Evolutionary conservation across 53 echinoderm and acorn worm species (phyloP), one percentile per base, ranked within the genome.

Genomic region (Holothuria leucospilota): DNA sequence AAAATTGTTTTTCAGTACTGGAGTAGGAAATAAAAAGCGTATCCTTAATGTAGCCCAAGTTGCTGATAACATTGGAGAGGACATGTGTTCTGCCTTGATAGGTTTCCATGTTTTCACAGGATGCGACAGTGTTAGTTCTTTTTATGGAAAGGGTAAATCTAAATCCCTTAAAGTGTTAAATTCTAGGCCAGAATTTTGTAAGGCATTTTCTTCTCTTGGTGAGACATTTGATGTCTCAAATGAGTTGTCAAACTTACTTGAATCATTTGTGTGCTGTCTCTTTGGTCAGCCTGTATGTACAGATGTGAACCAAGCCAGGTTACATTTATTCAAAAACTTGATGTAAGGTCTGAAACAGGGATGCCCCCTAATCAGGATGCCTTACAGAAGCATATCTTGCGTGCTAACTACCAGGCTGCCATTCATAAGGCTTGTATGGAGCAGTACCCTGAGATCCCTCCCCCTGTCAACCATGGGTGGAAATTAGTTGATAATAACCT

Each of bases 101-200:
- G 93, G 94, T 38, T 84, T 94, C 23, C 91, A 89, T 60, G 75
- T 65, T 20, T 87, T 94, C 28, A 91, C 91, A 77, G 91, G 94
- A 20, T 94, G 94, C 28, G 94, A 91, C 82, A 86, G 77, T 70
- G 86, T 94, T 2, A 90, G 94, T 75, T 81, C 91, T 1, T 89
- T 89, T 62, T 86, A 94, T 49, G 88, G 91, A 25, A 93, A 88
- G 77, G 88, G 93, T 2, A 91, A 93, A 81, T 77, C 27, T 8
- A 90, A 90, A 38, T 66, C 85, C 8, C 59, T 79, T 9, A 90
- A 80, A 11, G 11, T 69, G 20, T 9, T 80, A 64, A 15, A 62
- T 6, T 56, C 77, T 81, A 20, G 27, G 59, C 82, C 91, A 81
- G 46, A 29, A 10, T 70, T 69, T 70, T 34, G 70, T 34, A 16